Evolutionary conservation across 2,113 vertebrate species (phyloP).

Genomic region (Galeopterus variegatus): DNA sequence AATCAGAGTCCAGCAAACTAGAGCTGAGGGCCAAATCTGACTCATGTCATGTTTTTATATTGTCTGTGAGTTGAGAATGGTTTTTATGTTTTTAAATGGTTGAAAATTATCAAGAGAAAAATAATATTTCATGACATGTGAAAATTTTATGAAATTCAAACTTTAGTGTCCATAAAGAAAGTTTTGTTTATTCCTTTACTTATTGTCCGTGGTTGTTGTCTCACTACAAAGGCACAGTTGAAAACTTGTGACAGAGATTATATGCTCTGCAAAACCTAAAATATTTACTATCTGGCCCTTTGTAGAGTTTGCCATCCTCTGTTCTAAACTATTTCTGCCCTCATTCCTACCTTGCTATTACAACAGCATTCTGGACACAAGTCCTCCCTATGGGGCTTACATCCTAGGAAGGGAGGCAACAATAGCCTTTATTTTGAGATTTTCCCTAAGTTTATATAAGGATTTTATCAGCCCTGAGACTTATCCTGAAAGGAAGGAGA

Average conservation of each 20-base stretch:
- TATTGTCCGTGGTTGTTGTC: not conserved
- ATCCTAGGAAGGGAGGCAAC: not conserved
- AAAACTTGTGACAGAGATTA: not conserved
- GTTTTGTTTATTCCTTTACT: not conserved
- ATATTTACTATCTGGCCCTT: not conserved
- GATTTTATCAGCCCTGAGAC: not conserved
- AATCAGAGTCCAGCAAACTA: not conserved
- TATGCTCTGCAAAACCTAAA: not conserved
- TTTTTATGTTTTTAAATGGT: not conserved
- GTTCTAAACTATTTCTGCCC: not conserved
- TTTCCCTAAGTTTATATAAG: not conserved
- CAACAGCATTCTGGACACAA: not conserved
- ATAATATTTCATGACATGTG: not conserved
- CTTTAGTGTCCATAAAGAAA: not conserved
- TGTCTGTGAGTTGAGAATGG: not conserved
- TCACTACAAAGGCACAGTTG: not conserved
- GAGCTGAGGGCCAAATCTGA: not conserved
- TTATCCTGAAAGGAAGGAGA: not conserved
- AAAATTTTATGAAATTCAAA: not conserved
- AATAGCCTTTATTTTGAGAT: not conserved
- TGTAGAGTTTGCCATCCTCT: not conserved
- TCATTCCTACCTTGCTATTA: not conserved
- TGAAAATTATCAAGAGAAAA: slow-evolving; percentile 12
- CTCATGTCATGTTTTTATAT: not conserved
- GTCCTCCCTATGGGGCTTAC: not conserved